phyloP scores from a whole-genome alignment of 2,113 vertebrate species.

The Oxygymnocypris stewartii region DNA sequence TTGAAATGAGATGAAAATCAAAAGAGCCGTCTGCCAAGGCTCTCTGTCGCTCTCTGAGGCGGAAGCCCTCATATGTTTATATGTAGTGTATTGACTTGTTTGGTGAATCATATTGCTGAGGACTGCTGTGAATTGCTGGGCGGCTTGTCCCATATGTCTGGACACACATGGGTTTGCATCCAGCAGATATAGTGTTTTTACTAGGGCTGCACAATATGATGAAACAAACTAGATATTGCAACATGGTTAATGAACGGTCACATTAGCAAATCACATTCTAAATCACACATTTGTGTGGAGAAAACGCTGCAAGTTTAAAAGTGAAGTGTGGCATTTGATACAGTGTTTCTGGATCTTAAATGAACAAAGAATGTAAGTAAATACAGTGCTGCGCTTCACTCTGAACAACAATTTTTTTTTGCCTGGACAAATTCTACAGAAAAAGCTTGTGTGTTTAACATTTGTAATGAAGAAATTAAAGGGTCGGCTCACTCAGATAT shows the following conservation, averaged over 20 bases:
- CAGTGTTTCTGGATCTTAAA: no score
- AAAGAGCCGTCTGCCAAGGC: slow-evolving; percentile 21
- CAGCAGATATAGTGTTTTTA: neutral
- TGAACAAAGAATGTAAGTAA: no score
- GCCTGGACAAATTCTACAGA: no score
- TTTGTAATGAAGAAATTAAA: no score
- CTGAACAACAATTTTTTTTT: no score
- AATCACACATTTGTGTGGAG: neutral
- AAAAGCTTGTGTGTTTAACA: no score
- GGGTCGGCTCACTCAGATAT: no score
- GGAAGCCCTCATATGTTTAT: slow-evolving; percentile 11
- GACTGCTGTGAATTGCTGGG: neutral
- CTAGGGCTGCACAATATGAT: neutral
- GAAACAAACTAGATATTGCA: neutral
- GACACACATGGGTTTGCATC: neutral
- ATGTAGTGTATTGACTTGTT: slow-evolving; percentile 22
- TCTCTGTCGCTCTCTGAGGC: neutral
- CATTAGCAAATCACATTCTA: neutral
- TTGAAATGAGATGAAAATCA: slow-evolving; percentile 50
- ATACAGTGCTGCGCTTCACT: no score
- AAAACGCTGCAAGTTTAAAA: no score
- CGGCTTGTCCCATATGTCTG: neutral
- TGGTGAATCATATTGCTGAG: slow-evolving; percentile 30
- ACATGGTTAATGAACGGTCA: neutral
- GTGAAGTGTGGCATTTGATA: no score